Conservation (phyloP, 2,113 vertebrate genomes). For the Emberiza fucata region DNA sequence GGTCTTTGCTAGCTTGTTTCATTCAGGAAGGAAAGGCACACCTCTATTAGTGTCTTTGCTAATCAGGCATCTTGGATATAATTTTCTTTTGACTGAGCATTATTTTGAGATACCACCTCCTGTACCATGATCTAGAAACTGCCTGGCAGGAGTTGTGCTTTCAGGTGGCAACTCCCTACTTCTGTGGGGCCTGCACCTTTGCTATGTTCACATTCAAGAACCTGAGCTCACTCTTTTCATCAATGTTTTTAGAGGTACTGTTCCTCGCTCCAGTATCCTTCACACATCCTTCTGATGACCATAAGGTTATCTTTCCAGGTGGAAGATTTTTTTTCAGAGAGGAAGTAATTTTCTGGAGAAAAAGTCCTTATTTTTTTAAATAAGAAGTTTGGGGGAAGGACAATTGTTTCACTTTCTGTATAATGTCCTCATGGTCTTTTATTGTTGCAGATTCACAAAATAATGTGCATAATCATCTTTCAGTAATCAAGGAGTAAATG, state of each 20-base stretch:
- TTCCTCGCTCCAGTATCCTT: rapidly evolving
- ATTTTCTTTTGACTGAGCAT: neutral
- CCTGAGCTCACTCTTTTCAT: neutral
- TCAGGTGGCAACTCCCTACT: neutral
- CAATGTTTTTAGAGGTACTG: neutral
- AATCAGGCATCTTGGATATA: neutral
- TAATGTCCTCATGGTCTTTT: neutral
- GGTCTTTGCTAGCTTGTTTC: neutral
- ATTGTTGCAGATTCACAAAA: neutral
- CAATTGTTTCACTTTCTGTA: neutral
- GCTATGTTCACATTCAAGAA: neutral
- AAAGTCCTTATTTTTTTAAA: neutral
- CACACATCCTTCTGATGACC: neutral
- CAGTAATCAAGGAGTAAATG: neutral
- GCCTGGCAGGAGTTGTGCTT: neutral
- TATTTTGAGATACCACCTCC: neutral
- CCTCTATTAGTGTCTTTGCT: neutral
- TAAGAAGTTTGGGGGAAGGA: neutral
- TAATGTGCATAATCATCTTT: neutral
- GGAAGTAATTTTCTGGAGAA: neutral
- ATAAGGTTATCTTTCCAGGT: neutral
- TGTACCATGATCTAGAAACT: neutral
- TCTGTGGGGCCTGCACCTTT: neutral
- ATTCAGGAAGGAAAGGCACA: neutral
- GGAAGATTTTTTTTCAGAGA: neutral